Conservation (phyloP, 2,888 invertebrate species). For the Drosophila flavopinicola region DNA sequence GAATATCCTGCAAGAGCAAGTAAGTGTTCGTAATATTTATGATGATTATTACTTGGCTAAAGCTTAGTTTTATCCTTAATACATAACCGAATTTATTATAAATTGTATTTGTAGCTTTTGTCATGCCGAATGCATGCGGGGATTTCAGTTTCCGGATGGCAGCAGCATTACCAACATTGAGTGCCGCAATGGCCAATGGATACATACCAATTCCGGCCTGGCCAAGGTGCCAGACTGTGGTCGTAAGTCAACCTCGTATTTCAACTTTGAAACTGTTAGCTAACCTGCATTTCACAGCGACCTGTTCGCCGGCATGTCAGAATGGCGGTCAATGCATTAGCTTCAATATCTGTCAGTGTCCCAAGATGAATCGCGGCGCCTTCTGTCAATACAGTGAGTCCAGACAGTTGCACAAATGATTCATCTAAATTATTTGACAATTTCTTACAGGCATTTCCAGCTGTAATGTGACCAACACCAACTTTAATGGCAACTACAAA, state of each 20-base stretch:
- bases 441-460: constrained; percentile 85
- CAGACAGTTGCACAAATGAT: background rate
- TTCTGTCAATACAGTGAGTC: constrained; percentile 82
- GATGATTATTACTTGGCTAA: background rate
- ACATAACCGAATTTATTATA: no score
- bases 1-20: constrained; percentile 87
- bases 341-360: constrained; percentile 91
- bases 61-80: background rate
- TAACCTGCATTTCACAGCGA: constrained; percentile 78
- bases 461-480: constrained; percentile 85
- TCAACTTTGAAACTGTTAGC: background rate
- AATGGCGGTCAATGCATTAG: constrained; percentile 93
- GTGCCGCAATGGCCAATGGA: constrained; percentile 90
- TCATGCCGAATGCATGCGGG: constrained; percentile 87
- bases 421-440: background rate
- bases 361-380: constrained; percentile 86
- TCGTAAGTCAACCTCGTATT: constrained; percentile 85
- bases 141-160: constrained; percentile 90
- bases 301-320: constrained; percentile 89
- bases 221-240: constrained; percentile 88
- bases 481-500: constrained; percentile 91
- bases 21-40: constrained; percentile 83
- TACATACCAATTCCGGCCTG: constrained; percentile 87
- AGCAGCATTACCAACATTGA: constrained; percentile 88
- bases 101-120: constrained; percentile 86